Evolutionary conservation across 2,113 vertebrate species (phyloP), one percentile per base, ranked within the genome.

Genomic region (Cygnus atratus): DNA sequence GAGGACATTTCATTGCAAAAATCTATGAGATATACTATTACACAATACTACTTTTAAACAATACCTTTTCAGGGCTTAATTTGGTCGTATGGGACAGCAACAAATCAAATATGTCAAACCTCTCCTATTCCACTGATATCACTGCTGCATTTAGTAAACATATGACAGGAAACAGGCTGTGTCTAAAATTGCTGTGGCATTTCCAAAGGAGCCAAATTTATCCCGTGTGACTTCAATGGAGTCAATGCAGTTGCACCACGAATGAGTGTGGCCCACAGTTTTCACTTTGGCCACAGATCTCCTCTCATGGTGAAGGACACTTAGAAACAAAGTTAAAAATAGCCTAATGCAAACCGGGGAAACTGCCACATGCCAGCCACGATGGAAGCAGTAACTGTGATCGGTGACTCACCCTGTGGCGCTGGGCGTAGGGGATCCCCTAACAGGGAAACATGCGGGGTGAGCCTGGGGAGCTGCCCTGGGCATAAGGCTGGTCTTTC

Each of bases 101-200:
- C 67, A 92, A 94, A 90, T 88, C 62, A 93, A 91, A 24, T 12
- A 76, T 46, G 70, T 62, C 88, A 95, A 76, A 92, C 74, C 74
- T 91, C 61, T 93, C 86, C 68, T 87, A 87, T 82, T 93, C 81
- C 88, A 85, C 88, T 96, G 96, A 95, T 97, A 96, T 92, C 95
- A 96, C 62, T 28, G 87, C 96, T 96, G 81, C 77, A 95, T 97
- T 96, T 97, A 96, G 95, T 96, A 93, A 95, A 96, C 88, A 46
- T 77, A 91, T 95, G 90, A 95, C 91, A 95, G 80, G 92, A 96
- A 95, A 89, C 84, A 94, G 67, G 41, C 68, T 31, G 58, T 24
- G 14, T 76, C 91, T 93, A 87, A 91, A 93, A 93, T 91, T 88
- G 93, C 77, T 76, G 66, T 84, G 90, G 95, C 68, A 95, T 97